Evolutionary conservation across 2,888 invertebrate species (phyloP).

Genomic region (Hofmannophila pseudospretella): DNA sequence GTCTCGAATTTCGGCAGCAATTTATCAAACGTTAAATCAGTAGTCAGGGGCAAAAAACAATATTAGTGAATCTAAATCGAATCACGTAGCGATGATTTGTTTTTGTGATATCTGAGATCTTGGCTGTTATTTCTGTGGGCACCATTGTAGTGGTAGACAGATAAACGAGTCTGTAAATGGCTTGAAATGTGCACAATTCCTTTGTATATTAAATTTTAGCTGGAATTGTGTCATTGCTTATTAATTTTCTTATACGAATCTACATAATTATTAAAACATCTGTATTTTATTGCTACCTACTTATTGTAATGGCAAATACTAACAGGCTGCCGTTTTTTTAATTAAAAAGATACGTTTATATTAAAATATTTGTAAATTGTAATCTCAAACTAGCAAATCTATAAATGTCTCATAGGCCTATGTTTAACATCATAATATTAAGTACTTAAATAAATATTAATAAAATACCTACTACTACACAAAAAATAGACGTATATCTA

Average conservation of each 20-base stretch:
- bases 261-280: background rate
- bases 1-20: constrained; percentile 35
- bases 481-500: too few species aligned
- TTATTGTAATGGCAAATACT: too few species aligned
- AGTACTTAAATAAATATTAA: too few species aligned
- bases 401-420: too few species aligned
- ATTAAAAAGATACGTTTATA: too few species aligned
- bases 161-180: constrained; percentile 14
- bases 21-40: constrained; percentile 36
- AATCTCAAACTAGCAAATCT: too few species aligned
- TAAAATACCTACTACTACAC: too few species aligned
- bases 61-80: constrained; percentile 47
- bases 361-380: too few species aligned
- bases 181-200: constrained; percentile 4
- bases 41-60: constrained; percentile 4
- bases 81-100: constrained; percentile 59
- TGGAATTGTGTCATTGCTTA: background rate
- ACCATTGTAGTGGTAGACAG: constrained; percentile 15
- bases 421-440: too few species aligned
- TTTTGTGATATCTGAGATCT: constrained; percentile 48
- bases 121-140: constrained; percentile 23
- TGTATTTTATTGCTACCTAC: background rate
- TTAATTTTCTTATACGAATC: background rate
- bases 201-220: background rate
- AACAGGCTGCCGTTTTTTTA: too few species aligned